Evolutionary conservation across 1,140 invertebrate species (phyloP), one percentile per base, ranked within the genome.

Genomic region (Diprion similis): DNA sequence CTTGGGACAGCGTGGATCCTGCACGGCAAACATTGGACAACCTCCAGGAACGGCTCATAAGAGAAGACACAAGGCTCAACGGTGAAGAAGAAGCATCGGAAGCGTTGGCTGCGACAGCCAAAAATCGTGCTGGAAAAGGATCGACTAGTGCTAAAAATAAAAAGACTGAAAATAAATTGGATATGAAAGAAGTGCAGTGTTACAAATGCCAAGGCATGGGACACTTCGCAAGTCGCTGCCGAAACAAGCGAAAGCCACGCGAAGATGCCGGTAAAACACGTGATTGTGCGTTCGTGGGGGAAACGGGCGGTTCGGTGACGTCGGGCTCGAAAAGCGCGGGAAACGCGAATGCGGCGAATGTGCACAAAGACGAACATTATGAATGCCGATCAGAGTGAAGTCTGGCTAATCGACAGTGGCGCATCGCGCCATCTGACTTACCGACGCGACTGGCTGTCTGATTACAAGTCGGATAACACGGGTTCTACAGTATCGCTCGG

Each of bases 1-100:
- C 75, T 8, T 79, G 75, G 76, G 75, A 79, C 17, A 80, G 75
- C 65, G 74, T 78, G 10, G 74, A 77, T 51, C 69, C 69, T 1
- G 66, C 47, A 0, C 51, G 66, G 47, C 79, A 77, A 46, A 78
- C 77, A 8, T 17, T 77, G 1, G 64, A 73, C 13, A 75, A 77
- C 67, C 64, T 76, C 1, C 48, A 66, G n/a, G 74, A 76, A 9
- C 45, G 71, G 7, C 19, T 77, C 10, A 69, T 77, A 0, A n/a
- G 65, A 64, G 71, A 72, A 37, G 71, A 77, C 15, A 13, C 19
- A 18, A 65, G 69, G 9, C 47, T 75, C 8, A 51, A 18, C 45
- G 19, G 11, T 19, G 70, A 72, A 13, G 68, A 66, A 68, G 19
- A 75, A 4, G 46, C 13, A 4, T 17, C 71, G 0, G 66, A 70